Percentiles rank a stretch among this genome's conserved stretches.
Evolutionary conservation across 2,113 vertebrate species (phyloP).

Genomic region (Aplodontia rufa): DNA sequence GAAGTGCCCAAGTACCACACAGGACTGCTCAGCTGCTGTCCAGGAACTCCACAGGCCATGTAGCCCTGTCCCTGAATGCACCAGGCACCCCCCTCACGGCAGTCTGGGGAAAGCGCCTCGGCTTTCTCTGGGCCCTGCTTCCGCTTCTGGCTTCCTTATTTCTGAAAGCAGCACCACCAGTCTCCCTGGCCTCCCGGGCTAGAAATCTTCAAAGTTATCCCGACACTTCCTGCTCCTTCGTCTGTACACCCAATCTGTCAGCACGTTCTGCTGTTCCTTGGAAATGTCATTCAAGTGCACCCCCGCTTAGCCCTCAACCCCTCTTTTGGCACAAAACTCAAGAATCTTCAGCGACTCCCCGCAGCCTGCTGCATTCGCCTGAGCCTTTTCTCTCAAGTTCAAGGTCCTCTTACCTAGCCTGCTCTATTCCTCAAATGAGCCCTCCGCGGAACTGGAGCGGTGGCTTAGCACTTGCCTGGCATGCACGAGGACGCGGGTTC

Average conservation of each 20-base stretch:
- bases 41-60: not conserved
- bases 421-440: too few species aligned
- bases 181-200: not conserved
- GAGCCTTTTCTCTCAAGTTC: not conserved
- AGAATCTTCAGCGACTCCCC: not conserved
- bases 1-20: not conserved
- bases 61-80: not conserved
- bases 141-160: not conserved
- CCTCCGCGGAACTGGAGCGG: too few species aligned
- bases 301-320: not conserved
- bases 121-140: not conserved
- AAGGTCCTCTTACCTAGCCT: not conserved
- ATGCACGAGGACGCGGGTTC: too few species aligned
- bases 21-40: not conserved
- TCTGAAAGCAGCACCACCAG: not conserved
- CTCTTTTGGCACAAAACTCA: not conserved
- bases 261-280: not conserved
- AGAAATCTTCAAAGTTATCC: constrained; percentile 36
- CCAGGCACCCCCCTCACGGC: not conserved
- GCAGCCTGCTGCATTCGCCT: not conserved
- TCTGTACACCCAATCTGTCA: constrained; percentile 44
- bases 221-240: constrained; percentile 34
- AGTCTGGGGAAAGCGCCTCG: not conserved
- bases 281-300: constrained; percentile 47
- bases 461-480: too few species aligned